A percentile compares a stretch with the other conserved stretches of the same genome.
phyloP scores from a whole-genome alignment of 2,888 invertebrate species.

The Lasioglossum lativentre region DNA sequence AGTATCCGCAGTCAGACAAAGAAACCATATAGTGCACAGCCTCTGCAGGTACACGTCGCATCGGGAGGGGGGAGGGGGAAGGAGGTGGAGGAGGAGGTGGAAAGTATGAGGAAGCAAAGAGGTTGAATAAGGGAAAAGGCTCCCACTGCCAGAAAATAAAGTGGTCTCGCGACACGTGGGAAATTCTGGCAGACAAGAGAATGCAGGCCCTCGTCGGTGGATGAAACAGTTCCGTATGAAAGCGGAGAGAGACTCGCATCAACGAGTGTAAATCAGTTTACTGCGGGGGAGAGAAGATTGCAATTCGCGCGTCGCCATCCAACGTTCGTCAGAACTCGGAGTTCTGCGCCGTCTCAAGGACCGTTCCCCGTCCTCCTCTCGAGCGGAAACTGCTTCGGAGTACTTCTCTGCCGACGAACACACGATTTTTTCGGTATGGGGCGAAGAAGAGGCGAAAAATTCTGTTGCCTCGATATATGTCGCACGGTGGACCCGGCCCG shows the following conservation, averaged over 20 bases:
- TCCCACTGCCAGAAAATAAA: slow-evolving; percentile 72
- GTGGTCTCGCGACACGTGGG: slow-evolving; percentile 69
- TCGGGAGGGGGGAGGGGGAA: neutral
- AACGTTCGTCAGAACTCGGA: slow-evolving; percentile 17
- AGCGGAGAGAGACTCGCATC: slow-evolving; percentile 52
- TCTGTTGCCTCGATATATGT: neutral
- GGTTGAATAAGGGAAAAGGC: slow-evolving; percentile 60
- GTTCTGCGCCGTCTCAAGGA: neutral
- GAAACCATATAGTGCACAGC: neutral
- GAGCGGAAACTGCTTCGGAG: slow-evolving; percentile 9
- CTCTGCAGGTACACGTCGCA: slow-evolving; percentile 28
- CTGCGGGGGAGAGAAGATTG: slow-evolving; percentile 48
- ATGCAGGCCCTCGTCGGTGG: slow-evolving; percentile 54
- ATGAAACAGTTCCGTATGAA: slow-evolving; percentile 54
- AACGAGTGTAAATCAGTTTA: slow-evolving; percentile 64
- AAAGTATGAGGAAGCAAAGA: slow-evolving; percentile 32
- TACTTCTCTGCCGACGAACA: neutral
- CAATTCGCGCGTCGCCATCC: slow-evolving; percentile 42
- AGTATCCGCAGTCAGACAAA: neutral
- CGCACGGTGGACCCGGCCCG: neutral
- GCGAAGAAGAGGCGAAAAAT: neutral
- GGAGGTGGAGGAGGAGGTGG: neutral
- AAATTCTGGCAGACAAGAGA: slow-evolving; percentile 65
- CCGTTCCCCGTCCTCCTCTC: neutral
- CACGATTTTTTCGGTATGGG: neutral